Evolutionary conservation across 2,888 invertebrate species (phyloP).

Genomic region (Pristionchus maxplancki): DNA sequence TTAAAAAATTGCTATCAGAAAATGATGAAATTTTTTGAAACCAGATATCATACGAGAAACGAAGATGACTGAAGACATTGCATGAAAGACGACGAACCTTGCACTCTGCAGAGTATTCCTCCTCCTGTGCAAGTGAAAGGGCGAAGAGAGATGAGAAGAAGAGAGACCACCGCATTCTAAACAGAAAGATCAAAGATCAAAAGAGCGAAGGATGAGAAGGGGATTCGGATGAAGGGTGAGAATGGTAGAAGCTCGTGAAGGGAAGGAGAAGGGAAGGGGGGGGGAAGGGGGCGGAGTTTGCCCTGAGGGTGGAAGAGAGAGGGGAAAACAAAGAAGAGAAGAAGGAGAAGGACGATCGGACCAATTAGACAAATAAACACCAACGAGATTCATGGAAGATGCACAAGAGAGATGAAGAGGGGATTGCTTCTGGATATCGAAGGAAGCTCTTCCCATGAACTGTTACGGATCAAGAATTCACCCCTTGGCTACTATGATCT

Average conservation of each 20-base stretch:
- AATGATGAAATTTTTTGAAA: too few species aligned
- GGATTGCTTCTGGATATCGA: background rate
- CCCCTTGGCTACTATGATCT: background rate
- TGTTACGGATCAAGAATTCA: background rate
- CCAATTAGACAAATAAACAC: constrained; percentile 50
- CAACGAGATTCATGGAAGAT: background rate
- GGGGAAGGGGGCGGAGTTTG: constrained; percentile 17
- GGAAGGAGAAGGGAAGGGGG: background rate
- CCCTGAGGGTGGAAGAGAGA: constrained; percentile 8
- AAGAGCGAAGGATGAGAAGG: background rate
- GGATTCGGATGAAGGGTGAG: background rate
- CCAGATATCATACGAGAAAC: too few species aligned
- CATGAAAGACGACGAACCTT: background rate
- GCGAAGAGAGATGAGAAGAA: background rate
- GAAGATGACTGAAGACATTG: too few species aligned
- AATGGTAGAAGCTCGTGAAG: background rate
- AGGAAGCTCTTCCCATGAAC: background rate
- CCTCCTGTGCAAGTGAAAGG: constrained; percentile 15
- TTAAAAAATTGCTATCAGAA: too few species aligned
- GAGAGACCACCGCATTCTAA: constrained; percentile 36
- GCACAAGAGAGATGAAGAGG: background rate
- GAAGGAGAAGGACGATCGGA: constrained; percentile 5
- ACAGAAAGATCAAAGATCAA: constrained; percentile 46
- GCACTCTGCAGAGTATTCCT: constrained; percentile 40
- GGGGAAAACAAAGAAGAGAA: background rate